phyloP scores from a whole-genome alignment of 2,113 vertebrate species.

The Anser cygnoides region DNA sequence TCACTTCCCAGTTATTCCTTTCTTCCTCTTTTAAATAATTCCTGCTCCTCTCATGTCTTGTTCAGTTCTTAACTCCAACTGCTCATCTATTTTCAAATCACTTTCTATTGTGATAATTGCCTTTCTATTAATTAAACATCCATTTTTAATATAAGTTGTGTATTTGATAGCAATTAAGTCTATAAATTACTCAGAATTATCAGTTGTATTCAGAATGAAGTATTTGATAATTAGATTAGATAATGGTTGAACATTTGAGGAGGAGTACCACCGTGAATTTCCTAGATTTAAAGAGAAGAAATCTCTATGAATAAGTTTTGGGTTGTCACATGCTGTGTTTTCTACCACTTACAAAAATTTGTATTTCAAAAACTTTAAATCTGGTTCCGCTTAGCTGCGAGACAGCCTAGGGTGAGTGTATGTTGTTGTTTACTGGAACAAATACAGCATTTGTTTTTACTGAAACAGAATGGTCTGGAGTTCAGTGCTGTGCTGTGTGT shows the following conservation, averaged over 20 bases:
- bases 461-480: background rate
- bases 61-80: background rate
- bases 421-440: background rate
- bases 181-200: background rate
- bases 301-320: background rate
- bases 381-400: background rate
- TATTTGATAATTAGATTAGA: background rate
- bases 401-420: background rate
- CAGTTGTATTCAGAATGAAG: background rate
- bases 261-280: background rate
- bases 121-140: background rate
- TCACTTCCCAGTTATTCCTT: background rate
- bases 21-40: background rate
- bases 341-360: background rate
- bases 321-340: background rate
- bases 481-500: background rate
- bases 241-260: background rate
- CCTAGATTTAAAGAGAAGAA: background rate
- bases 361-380: background rate
- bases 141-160: background rate
- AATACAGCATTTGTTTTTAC: background rate
- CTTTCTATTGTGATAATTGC: background rate
- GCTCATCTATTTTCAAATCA: background rate
- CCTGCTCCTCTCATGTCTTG: background rate
- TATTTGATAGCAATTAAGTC: background rate